Evolutionary conservation across 2,797 vertebrate species (phyloP), one percentile per base, ranked within the genome.

Genomic region (Hipposideros larvatus): DNA sequence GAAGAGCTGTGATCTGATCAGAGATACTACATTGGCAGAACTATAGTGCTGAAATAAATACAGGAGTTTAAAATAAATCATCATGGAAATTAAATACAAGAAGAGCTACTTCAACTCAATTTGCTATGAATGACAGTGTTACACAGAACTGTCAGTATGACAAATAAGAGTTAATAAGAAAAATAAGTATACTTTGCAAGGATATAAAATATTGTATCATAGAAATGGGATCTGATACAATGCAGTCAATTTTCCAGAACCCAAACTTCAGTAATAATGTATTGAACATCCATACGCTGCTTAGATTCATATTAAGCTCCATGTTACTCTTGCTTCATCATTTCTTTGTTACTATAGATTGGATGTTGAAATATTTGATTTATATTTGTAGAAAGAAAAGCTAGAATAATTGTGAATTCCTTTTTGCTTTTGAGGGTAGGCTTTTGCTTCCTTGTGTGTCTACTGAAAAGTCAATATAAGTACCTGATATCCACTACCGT

Each of bases 261-360:
- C 24, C 83, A 87, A 87, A 91, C 34, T 85, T 96, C 24, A 83
- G 16, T 24, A 86, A 65, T 34, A 24, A 86, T 57, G 68, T 74
- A 88, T 26, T 91, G 57, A 97, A 95, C 5, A 86, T 68, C 10
- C 16, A 43, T 87, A 87, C 55, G 75, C 24, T 43, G 37, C 34
- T 90, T 94, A 88, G n/a, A 65, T 78, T 97, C 6, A 26, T 78
- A 84, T 94, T 92, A 91, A 51, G 53, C 11, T 92, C 90, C 34
- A 31, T 34, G 51, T 90, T 66, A 88, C 34, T 91, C 77, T 68
- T 53, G 55, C 41, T 80, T 96, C 73, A 75, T 92, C 43, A 65
- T 80, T 78, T 96, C 75, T 70, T 79, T 91, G 26, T 90, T 96
- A 89, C 7, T 22, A 9, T 18, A 93, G 46, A 94, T 80, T 96